These are phyloP conservation scores for Drosophila melanogaster DNA, from an alignment of 1,140 invertebrate species.

Conservation along the genomic window Release_6_plus_ISO1_MT NC_004354.4:313501-314000, in stretches of 20 bases:
- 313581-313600: conserved; percentile 49
- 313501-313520: conserved; percentile 25
- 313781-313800: too few relatives aligned
- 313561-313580: conserved; percentile 69
- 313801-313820: background rate
- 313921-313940: too few relatives aligned
- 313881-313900: too few relatives aligned
- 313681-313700: conserved; percentile 17
- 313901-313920: too few relatives aligned
- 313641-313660: conserved; percentile 17
- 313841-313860: too few relatives aligned
- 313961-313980: too few relatives aligned
- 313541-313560: conserved; percentile 72
- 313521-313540: conserved; percentile 55
- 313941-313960: too few relatives aligned
- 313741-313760: conserved; percentile 3
- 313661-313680: conserved; percentile 14
- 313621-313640: conserved; percentile 66
- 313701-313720: conserved; percentile 8
- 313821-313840: too few relatives aligned
- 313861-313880: too few relatives aligned
- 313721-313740: conserved; percentile 5
- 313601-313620: conserved; percentile 41
- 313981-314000: too few relatives aligned
- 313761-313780: too few relatives aligned